Percentiles rank a stretch among this genome's conserved stretches.
Evolutionary conservation across 2,797 vertebrate genomes (phyloP).

Genomic region (Periparus ater): DNA sequence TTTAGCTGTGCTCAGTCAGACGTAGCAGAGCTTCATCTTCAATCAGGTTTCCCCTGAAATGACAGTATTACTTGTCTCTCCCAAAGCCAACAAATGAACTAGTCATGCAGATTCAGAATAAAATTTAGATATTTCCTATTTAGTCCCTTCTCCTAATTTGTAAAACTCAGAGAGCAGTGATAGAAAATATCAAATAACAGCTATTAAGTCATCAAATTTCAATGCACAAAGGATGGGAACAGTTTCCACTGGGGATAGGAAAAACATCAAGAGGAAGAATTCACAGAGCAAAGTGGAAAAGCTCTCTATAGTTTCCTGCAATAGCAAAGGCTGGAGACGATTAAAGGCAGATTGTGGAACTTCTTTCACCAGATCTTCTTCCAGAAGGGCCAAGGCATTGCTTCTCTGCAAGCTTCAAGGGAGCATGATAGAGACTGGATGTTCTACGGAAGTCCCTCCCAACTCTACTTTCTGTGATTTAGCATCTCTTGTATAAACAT

Average conservation of each 20-base stretch:
- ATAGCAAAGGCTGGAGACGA: background rate
- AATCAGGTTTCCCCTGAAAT: background rate
- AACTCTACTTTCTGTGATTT: background rate
- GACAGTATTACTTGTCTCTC: rapidly evolving
- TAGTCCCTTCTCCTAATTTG: background rate
- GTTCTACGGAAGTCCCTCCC: background rate
- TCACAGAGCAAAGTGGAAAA: background rate
- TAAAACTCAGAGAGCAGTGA: background rate
- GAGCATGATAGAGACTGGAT: background rate
- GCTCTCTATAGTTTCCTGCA: background rate
- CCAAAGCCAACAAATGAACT: background rate
- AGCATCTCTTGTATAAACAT: background rate
- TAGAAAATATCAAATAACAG: background rate
- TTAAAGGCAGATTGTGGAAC: background rate
- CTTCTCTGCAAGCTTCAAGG: background rate
- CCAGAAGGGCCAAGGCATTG: rapidly evolving
- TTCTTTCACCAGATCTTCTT: background rate
- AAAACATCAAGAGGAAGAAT: background rate
- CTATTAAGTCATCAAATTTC: background rate
- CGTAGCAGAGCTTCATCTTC: background rate
- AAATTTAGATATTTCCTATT: background rate
- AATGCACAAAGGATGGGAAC: rapidly evolving
- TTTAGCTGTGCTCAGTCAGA: background rate
- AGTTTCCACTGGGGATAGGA: background rate
- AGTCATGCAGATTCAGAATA: background rate